Conservation (phyloP, 2,113 vertebrate genomes). For the Nycticryphes semicollaris region DNA sequence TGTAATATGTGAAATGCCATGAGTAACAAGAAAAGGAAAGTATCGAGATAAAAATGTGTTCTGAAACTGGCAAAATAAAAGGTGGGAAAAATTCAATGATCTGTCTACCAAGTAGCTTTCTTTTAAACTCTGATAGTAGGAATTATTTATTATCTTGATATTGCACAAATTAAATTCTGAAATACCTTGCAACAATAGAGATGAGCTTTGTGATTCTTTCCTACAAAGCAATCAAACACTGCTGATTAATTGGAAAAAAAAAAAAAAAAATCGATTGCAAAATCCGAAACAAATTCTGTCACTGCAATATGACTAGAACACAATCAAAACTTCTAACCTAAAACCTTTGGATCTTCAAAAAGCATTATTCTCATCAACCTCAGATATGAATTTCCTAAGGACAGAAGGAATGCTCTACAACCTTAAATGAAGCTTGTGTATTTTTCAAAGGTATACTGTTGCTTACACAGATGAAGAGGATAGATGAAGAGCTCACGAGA, state of each 20-base stretch:
- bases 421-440: background rate
- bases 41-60: background rate
- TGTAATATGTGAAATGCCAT: background rate
- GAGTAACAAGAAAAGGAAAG: background rate
- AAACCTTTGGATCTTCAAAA: background rate
- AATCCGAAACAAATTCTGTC: background rate
- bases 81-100: background rate
- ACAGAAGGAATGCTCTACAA: background rate
- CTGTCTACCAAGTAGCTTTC: background rate
- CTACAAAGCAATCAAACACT: background rate
- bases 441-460: background rate
- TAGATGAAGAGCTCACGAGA: background rate
- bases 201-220: background rate
- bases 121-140: background rate
- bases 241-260: background rate
- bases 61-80: background rate
- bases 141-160: background rate
- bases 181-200: background rate
- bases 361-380: background rate
- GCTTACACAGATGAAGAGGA: background rate
- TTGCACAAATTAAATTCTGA: background rate
- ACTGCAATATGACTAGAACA: background rate
- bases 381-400: background rate
- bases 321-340: background rate
- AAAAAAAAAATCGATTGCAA: too few species aligned